phyloP scores from a whole-genome alignment of 2,888 invertebrate species.

The Monoplex corrugatus region DNA sequence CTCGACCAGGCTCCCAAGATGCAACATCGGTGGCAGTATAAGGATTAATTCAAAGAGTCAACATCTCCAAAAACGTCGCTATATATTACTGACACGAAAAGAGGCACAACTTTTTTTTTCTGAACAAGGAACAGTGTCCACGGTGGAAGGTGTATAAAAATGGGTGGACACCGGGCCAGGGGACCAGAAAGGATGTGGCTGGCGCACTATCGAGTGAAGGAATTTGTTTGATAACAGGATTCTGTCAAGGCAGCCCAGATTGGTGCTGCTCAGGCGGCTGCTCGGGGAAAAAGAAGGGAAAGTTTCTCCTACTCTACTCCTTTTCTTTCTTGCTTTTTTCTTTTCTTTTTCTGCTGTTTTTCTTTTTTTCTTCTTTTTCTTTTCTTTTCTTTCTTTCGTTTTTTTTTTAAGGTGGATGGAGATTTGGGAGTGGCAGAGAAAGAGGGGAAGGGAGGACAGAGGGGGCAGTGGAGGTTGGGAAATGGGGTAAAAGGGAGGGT shows the following conservation, averaged over 20 bases:
- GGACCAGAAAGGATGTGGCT: not conserved
- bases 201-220: conserved; percentile 43
- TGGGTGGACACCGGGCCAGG: not conserved
- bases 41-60: too few relatives aligned
- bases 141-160: not conserved
- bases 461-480: too few relatives aligned
- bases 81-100: too few relatives aligned
- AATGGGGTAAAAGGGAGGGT: too few relatives aligned
- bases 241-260: conserved; percentile 48
- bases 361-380: conserved; percentile 11
- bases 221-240: conserved; percentile 50
- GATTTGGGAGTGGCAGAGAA: too few relatives aligned
- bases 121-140: not conserved
- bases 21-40: too few relatives aligned
- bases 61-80: too few relatives aligned
- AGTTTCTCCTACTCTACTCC: not conserved
- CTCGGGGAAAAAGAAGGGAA: conserved; percentile 5
- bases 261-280: not conserved
- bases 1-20: too few relatives aligned
- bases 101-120: too few relatives aligned
- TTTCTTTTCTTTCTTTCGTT: too few relatives aligned
- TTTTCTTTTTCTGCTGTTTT: not conserved
- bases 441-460: too few relatives aligned
- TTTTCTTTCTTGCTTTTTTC: not conserved
- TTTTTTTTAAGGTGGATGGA: too few relatives aligned